A percentile compares a stretch with the other conserved stretches of the same genome.
Conservation (phyloP, 2,888 invertebrate genomes). For the Formica aserva region DNA sequence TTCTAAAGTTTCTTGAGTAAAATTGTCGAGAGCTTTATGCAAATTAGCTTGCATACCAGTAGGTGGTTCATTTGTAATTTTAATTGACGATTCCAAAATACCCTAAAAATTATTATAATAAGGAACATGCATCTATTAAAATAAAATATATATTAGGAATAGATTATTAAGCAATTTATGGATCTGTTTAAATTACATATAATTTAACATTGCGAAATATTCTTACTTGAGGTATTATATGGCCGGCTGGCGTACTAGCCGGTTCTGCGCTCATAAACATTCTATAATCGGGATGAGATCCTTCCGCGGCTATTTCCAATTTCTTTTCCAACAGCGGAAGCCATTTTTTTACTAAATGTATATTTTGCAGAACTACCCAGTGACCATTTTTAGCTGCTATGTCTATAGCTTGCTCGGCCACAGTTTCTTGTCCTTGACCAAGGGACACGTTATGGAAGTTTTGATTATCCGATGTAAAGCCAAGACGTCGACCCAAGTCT, state of each 20-base stretch:
- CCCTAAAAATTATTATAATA: conserved; percentile 87
- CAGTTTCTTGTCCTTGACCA: conserved; percentile 97
- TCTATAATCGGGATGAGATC: conserved; percentile 93
- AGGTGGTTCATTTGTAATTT: conserved; percentile 99
- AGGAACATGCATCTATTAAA: background rate
- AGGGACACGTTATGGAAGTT: conserved; percentile 98
- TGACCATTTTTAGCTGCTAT: conserved; percentile 94
- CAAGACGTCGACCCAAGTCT: conserved; percentile 93
- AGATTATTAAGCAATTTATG: background rate
- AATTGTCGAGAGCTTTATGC: conserved; percentile 97
- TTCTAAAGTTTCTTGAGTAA: conserved; percentile 97
- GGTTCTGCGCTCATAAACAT: conserved; percentile 98
- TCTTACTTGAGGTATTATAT: conserved; percentile 95
- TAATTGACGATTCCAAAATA: conserved; percentile 97
- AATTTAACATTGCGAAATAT: background rate
- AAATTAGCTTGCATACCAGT: conserved; percentile 98
- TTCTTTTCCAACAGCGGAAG: conserved; percentile 96
- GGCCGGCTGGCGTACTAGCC: conserved; percentile 93
- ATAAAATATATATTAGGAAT: background rate
- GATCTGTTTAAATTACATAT: background rate
- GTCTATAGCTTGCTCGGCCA: conserved; percentile 98
- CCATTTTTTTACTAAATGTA: conserved; percentile 98
- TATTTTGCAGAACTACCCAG: conserved; percentile 98
- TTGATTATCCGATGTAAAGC: conserved; percentile 92
- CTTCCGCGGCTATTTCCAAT: conserved; percentile 93